These are phyloP conservation scores for Thripadectes ignobilis DNA, from an alignment of 2,797 vertebrate species.

Conservation along the genomic window DNA sequence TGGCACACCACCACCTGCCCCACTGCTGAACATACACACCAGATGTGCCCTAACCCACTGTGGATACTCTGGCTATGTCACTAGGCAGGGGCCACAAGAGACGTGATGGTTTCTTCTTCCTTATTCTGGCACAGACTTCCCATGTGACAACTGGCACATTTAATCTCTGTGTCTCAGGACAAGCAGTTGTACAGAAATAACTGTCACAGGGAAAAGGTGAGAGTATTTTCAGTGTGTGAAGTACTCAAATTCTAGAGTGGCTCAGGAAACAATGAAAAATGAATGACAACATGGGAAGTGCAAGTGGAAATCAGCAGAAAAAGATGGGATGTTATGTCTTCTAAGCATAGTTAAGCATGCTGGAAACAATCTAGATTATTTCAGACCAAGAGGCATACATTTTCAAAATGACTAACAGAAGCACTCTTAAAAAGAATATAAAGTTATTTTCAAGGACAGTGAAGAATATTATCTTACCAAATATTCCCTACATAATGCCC, in stretches of 20 bases:
- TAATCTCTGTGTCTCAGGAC: not conserved
- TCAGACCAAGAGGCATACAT: not conserved
- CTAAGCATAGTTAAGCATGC: not conserved
- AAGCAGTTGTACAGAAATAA: constrained; percentile 9
- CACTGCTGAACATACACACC: not conserved
- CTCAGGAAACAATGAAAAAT: not conserved
- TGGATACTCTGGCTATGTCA: fast-evolving
- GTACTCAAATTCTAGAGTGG: not conserved
- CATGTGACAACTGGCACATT: not conserved
- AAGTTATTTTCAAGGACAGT: not conserved
- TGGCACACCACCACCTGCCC: not conserved
- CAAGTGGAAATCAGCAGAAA: not conserved
- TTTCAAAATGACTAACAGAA: not conserved
- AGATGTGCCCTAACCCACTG: not conserved
- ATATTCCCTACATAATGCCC: not conserved
- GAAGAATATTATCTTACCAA: not conserved
- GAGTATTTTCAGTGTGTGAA: not conserved
- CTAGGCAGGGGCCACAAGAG: not conserved
- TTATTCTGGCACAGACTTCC: not conserved
- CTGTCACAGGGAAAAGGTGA: not conserved
- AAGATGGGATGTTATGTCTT: not conserved
- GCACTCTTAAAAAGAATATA: not conserved
- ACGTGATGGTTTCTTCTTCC: not conserved
- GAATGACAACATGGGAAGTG: not conserved
- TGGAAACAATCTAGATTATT: not conserved